phyloP scores from a whole-genome alignment of 2,797 vertebrate genomes.

The Streptopelia turtur region DNA sequence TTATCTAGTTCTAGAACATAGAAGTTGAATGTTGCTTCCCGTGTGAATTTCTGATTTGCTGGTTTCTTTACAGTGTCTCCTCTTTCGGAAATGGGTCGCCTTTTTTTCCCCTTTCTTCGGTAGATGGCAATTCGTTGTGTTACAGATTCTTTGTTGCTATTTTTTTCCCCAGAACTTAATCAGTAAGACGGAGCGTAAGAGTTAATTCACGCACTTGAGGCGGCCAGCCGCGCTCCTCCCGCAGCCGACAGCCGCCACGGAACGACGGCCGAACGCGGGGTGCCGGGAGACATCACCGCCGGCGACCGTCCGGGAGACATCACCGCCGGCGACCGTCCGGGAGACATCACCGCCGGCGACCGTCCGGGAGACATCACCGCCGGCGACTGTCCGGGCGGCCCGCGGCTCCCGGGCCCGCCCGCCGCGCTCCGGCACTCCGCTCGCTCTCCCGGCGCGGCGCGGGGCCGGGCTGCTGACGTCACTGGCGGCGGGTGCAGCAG shows the following conservation, averaged over 20 bases:
- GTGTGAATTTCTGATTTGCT: background rate
- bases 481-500: slow-evolving; percentile 80
- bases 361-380: too few species aligned
- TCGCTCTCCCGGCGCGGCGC: too few species aligned
- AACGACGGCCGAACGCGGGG: too few species aligned
- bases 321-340: too few species aligned
- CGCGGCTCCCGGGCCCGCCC: too few species aligned
- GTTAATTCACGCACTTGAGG: background rate
- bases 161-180: background rate
- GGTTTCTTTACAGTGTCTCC: background rate
- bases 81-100: background rate
- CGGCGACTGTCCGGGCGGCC: too few species aligned
- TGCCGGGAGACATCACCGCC: too few species aligned
- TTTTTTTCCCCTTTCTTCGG: background rate
- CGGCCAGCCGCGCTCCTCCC: background rate
- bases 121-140: background rate
- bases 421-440: too few species aligned
- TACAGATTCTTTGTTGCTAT: background rate
- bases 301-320: too few species aligned
- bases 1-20: background rate
- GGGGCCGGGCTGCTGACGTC: slow-evolving; percentile 83
- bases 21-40: slow-evolving; percentile 4
- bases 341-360: too few species aligned
- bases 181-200: background rate
- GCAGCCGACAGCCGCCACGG: too few species aligned